Conservation (phyloP, 2,888 invertebrate genomes). For the Chalcis sispes region DNA sequence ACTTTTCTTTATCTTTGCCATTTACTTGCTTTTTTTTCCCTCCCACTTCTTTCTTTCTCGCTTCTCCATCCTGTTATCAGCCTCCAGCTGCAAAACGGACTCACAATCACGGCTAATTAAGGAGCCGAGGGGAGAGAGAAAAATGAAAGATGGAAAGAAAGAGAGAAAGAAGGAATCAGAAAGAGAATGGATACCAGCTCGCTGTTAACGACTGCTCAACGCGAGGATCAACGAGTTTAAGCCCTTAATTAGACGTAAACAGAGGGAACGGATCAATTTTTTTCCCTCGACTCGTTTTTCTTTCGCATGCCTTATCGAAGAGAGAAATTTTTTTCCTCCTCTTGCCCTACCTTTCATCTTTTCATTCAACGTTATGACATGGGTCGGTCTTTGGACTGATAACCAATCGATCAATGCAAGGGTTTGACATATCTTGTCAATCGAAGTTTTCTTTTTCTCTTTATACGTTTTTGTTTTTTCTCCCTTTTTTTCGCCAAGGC, state of each 20-base stretch:
- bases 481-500: neutral
- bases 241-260: slow-evolving; percentile 48
- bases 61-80: too few relatives aligned
- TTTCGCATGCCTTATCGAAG: neutral
- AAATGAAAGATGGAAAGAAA: neutral
- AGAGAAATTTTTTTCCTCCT: neutral
- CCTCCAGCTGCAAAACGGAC: too few relatives aligned
- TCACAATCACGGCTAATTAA: slow-evolving; percentile 42
- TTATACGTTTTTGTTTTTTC: slow-evolving; percentile 3
- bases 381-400: neutral
- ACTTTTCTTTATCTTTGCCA: slow-evolving; percentile 44
- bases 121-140: neutral
- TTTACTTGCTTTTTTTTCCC: slow-evolving; percentile 2
- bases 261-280: slow-evolving; percentile 44
- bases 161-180: slow-evolving; percentile 6
- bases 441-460: neutral
- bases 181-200: too few relatives aligned
- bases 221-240: slow-evolving; percentile 39
- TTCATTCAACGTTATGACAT: slow-evolving; percentile 18
- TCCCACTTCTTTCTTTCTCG: neutral
- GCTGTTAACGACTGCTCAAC: neutral
- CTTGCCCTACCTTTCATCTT: neutral
- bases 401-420: slow-evolving; percentile 5
- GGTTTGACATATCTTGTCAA: slow-evolving; percentile 33
- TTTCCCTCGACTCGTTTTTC: neutral